phyloP scores from a whole-genome alignment of 2,888 invertebrate species.

The Blastobasis lacticolella region DNA sequence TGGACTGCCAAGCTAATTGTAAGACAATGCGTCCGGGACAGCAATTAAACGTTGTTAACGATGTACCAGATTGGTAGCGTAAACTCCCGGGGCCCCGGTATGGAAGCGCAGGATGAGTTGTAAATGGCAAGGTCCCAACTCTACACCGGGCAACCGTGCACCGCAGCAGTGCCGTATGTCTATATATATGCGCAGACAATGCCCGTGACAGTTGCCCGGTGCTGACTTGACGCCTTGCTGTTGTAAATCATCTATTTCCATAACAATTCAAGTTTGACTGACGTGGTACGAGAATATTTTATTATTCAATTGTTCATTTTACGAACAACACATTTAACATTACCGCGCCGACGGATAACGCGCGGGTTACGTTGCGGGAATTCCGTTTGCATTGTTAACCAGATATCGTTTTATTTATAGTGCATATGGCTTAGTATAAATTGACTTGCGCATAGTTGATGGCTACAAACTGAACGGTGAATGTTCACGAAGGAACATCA shows the following conservation, averaged over 20 bases:
- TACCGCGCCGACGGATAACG: background rate
- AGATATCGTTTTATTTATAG: no score
- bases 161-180: no score
- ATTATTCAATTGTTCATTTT: background rate
- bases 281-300: constrained; percentile 1
- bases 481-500: constrained; percentile 2
- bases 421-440: background rate
- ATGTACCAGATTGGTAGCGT: constrained; percentile 1
- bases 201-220: no score
- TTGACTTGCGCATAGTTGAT: background rate
- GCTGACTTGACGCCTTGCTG: background rate
- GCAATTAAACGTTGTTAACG: constrained; percentile 2
- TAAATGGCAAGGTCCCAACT: no score
- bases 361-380: background rate
- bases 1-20: constrained; percentile 1
- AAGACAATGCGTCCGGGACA: constrained; percentile 2
- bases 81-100: background rate
- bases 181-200: no score
- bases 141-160: no score
- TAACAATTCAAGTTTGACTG: background rate
- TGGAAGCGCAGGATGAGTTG: background rate
- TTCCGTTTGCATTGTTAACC: background rate
- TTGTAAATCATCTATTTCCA: constrained; percentile 3
- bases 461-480: constrained; percentile 2
- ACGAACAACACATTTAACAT: background rate